Evolutionary conservation across 2,113 vertebrate species (phyloP).

Genomic region (Pachyramphus minor): DNA sequence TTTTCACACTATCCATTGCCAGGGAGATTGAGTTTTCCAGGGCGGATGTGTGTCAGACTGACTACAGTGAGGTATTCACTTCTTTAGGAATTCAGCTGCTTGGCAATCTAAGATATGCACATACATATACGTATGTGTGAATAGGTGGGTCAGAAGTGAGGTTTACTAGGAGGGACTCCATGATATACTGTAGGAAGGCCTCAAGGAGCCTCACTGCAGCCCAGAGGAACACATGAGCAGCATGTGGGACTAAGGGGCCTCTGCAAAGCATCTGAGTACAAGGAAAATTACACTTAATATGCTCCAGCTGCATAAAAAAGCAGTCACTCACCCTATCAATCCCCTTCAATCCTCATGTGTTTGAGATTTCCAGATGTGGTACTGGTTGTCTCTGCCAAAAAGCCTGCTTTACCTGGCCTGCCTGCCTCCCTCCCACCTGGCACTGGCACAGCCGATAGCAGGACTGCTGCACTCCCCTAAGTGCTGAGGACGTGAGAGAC

Average conservation of each 20-base stretch:
- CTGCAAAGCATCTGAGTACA: background rate
- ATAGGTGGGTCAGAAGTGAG: background rate
- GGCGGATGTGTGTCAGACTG: background rate
- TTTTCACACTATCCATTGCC: background rate
- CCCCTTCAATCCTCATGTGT: background rate
- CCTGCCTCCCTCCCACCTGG: background rate
- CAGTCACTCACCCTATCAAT: background rate
- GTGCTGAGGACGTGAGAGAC: conserved; percentile 25
- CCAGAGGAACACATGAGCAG: background rate
- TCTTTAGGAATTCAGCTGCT: conserved; percentile 4
- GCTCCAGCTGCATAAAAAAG: background rate
- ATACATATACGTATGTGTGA: background rate
- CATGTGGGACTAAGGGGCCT: background rate
- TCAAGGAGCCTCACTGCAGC: background rate
- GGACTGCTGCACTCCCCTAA: background rate
- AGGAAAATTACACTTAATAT: background rate
- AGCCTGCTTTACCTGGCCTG: background rate
- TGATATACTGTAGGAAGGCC: background rate
- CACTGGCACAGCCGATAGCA: background rate
- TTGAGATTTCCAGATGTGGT: background rate
- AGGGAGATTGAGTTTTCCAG: background rate
- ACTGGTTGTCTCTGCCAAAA: background rate
- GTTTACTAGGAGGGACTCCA: background rate
- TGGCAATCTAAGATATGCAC: background rate
- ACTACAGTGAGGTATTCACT: background rate